Evolutionary conservation across 2,113 vertebrate genomes (phyloP).

Genomic region (Corapipo altera): DNA sequence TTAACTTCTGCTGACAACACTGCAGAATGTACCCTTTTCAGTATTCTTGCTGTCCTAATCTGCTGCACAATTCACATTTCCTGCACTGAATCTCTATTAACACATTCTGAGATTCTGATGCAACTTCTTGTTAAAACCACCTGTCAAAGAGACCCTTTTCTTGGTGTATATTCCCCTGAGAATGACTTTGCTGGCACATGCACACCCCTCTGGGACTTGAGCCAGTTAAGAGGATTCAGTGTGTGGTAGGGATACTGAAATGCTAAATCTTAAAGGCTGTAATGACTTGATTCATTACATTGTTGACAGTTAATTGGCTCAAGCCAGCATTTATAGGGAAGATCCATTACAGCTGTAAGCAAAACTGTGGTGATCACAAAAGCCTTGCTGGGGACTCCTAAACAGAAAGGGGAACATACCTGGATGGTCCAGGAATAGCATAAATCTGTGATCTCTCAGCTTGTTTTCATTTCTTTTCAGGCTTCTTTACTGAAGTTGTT

Average conservation of each 20-base stretch:
- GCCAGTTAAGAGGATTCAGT: slow-evolving; percentile 10
- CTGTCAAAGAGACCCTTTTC: not conserved
- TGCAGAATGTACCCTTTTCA: not conserved
- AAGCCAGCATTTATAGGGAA: not conserved
- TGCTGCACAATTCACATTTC: not conserved
- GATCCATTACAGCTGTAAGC: not conserved
- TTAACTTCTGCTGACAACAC: not conserved
- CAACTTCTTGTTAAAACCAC: not conserved
- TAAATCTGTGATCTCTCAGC: not conserved
- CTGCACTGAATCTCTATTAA: not conserved
- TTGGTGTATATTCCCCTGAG: not conserved
- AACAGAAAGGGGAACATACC: not conserved
- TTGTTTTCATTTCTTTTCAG: not conserved
- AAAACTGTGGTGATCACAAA: not conserved
- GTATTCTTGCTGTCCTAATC: not conserved
- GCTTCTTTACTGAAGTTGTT: not conserved
- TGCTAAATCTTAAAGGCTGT: not conserved
- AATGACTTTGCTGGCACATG: not conserved
- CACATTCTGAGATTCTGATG: not conserved
- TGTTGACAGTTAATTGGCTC: slow-evolving; percentile 30
- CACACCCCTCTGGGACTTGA: not conserved
- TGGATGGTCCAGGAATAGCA: not conserved
- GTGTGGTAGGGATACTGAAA: not conserved
- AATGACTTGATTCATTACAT: not conserved
- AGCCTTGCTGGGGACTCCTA: not conserved